Base-by-base conservation (phyloP, 1,140 invertebrate species). In the Bombus breviceps region DNA sequence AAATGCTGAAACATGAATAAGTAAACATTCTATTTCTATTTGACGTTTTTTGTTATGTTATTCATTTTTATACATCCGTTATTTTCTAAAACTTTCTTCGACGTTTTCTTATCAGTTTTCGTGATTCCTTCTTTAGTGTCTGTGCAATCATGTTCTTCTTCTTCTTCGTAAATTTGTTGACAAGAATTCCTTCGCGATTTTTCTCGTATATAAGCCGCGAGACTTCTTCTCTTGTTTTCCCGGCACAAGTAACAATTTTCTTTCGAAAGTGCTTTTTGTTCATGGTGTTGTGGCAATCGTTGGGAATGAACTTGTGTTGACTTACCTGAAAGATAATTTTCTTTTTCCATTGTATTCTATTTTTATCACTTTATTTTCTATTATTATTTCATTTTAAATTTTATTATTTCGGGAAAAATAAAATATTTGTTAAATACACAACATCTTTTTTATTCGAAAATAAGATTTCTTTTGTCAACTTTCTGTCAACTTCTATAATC, bases 211-310 rank as follows among this genome's bases (percentile, higher is more conserved):
- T 96, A 96, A 76, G 93, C 94, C 4, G 95, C 94, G 0, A 96
- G 89, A 8, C 93, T 95, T 71, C 96, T 93, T 83, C 96, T 94
- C 92, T 96, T 96, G 75, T 94, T 95, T 81, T 96, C 96, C 76
- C 96, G 95, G 88, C 96, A 96, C 59, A 96, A 94, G 5, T 96
- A 93, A 85, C 96, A 96, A 32, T 93, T 94, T 68, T 95, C 95
- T 75, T 95, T 94, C 72, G 92, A 92, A 34, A 85, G 78, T 57
- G 87, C 89, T 25, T 91, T 91, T 66, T 90, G 72, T 25, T 89
- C 85, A 22, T 90, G 86, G 43, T 86, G 75, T 69, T 78, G 69
- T 4, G 68, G 22, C 12, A 53, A 69, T 69, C 57, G 89, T 41
- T 86, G 75, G 12, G 89, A 93, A 76, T 93, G 80, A 13, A 22